Evolutionary conservation across 2,113 vertebrate genomes (phyloP), one percentile per base, ranked within the genome.

Genomic region (Uria lomvia): DNA sequence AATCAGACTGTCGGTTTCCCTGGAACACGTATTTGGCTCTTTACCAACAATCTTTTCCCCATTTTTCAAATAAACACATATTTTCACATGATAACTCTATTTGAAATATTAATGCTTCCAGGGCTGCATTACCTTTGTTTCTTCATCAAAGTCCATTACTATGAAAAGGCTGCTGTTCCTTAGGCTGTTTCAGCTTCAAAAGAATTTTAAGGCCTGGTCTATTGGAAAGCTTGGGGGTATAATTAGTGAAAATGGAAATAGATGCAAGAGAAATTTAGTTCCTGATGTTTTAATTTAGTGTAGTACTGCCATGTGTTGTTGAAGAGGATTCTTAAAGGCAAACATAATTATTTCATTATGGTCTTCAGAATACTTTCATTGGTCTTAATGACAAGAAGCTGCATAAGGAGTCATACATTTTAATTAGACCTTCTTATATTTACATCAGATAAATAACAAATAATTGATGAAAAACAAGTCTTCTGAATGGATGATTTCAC

Each of bases 211-310:
- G 98, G 97, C 98, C 97, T 96, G 97, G 97, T 97, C 98, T 98
- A 94, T 98, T 98, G 90, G 93, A 98, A 98, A 98, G 97, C 98
- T 98, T 98, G 94, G 94, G 98, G 98, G 97, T 98, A 98, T 99
- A 99, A 99, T 99, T 99, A 99, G 97, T 97, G 94, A 97, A 98
- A 97, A 98, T 98, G 98, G 98, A 98, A 98, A 98, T 98, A 95
- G 98, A 98, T 97, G 97, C 97, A 96, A 97, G 95, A 91, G 93
- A 98, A 98, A 98, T 98, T 97, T 98, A 96, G 97, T 98, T 98
- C 97, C 97, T 97, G 96, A 98, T 98, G 98, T 98, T 98, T 98
- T 98, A 98, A 98, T 98, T 98, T 98, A 94, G 95, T 97, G 97
- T 97, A 96, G 96, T 93, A 95, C 97, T 98, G 96, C 97, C 97